Percentiles rank a stretch among this genome's conserved stretches.
These are phyloP conservation scores for Lymantria monacha DNA, from an alignment of 2,888 invertebrate genomes.

Conservation along the genomic window DNA sequence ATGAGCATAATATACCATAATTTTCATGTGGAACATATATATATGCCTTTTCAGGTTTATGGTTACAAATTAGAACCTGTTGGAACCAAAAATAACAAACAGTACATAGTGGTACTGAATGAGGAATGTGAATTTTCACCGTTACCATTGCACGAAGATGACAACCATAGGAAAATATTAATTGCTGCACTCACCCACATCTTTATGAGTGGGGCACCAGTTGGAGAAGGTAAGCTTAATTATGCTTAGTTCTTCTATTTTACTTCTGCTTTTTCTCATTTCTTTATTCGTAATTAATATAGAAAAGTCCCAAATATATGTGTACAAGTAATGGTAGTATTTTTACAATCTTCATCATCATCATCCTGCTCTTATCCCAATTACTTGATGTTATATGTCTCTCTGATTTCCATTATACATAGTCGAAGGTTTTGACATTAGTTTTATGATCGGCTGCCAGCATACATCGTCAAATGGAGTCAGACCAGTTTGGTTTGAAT, in stretches of 20 bases:
- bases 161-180: constrained; percentile 55
- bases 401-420: too few species aligned
- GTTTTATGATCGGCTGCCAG: too few species aligned
- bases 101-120: constrained; percentile 54
- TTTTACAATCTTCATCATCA: too few species aligned
- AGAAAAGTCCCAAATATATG: too few species aligned
- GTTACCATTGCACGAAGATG: constrained; percentile 40
- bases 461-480: too few species aligned
- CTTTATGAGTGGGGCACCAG: constrained; percentile 71
- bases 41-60: constrained; percentile 62
- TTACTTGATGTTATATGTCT: too few species aligned
- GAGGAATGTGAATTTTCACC: constrained; percentile 47
- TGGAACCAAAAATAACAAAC: constrained; percentile 33
- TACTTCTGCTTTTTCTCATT: background rate
- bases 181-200: constrained; percentile 75
- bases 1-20: too few species aligned
- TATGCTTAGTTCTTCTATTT: background rate
- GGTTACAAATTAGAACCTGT: constrained; percentile 62
- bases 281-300: too few species aligned
- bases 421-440: too few species aligned
- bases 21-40: background rate
- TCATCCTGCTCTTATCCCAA: too few species aligned
- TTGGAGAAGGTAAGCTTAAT: background rate
- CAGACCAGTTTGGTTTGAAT: too few species aligned
- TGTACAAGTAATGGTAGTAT: too few species aligned